phyloP scores from a whole-genome alignment of 1,140 invertebrate genomes.

The Cydia amplana region DNA sequence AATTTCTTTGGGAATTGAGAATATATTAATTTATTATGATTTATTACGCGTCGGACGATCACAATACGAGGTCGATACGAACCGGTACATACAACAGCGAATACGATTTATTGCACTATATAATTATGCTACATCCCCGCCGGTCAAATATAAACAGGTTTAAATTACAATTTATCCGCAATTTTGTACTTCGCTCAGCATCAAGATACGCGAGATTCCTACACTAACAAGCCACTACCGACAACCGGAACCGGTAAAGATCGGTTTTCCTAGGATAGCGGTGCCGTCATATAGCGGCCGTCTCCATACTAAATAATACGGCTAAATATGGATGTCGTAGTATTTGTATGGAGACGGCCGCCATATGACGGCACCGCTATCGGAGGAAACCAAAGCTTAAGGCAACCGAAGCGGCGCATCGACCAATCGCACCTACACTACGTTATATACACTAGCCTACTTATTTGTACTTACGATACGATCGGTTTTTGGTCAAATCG shows the following conservation, averaged over 20 bases:
- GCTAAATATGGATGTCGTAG: too few relatives aligned
- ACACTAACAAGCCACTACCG: slow-evolving; percentile 31
- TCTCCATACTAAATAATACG: too few relatives aligned
- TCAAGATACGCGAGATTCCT: slow-evolving; percentile 44
- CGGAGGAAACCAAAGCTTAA: too few relatives aligned
- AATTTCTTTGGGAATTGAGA: slow-evolving; percentile 70
- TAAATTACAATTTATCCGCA: slow-evolving; percentile 68
- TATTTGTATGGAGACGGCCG: too few relatives aligned
- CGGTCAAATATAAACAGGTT: slow-evolving; percentile 58
- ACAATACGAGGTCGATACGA: slow-evolving; percentile 51
- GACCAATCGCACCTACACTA: slow-evolving; percentile 40
- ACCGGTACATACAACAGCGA: slow-evolving; percentile 41
- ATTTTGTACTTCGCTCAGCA: slow-evolving; percentile 77
- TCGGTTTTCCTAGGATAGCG: too few relatives aligned
- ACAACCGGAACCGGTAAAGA: slow-evolving; percentile 39
- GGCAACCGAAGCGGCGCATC: slow-evolving; percentile 64
- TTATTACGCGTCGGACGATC: slow-evolving; percentile 46
- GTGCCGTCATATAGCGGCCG: too few relatives aligned
- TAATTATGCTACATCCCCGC: slow-evolving; percentile 63
- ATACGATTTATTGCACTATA: slow-evolving; percentile 71
- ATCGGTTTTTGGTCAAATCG: neutral
- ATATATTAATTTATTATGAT: slow-evolving; percentile 60
- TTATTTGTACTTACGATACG: slow-evolving; percentile 58
- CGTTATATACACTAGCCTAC: slow-evolving; percentile 53
- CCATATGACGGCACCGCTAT: too few relatives aligned